Conservation (phyloP, 2,888 invertebrate genomes). For the Drosophila anomelani region DNA sequence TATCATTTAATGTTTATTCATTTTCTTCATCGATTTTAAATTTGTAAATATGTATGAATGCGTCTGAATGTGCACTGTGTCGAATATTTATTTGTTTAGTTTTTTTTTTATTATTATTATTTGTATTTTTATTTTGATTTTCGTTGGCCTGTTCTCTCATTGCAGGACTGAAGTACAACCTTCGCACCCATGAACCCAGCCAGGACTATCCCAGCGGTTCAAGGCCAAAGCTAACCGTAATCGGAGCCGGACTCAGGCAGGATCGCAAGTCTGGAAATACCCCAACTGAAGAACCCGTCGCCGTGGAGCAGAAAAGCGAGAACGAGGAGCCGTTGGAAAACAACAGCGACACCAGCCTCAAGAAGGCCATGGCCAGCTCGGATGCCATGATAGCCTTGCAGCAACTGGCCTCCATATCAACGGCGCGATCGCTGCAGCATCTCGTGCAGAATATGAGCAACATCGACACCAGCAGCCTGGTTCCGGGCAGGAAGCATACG, state of each 20-base stretch:
- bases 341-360: constrained; percentile 25
- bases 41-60: constrained; percentile 31
- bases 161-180: constrained; percentile 64
- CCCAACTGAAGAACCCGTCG: neutral
- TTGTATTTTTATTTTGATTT: constrained; percentile 73
- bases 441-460: constrained; percentile 76
- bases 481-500: constrained; percentile 68
- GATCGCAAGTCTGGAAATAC: neutral
- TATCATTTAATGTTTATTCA: constrained; percentile 27
- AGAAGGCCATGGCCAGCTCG: constrained; percentile 53
- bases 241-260: neutral
- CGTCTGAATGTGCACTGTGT: constrained; percentile 18
- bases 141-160: constrained; percentile 50
- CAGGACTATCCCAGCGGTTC: constrained; percentile 46
- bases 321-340: constrained; percentile 58
- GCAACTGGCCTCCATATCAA: constrained; percentile 83
- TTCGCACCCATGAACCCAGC: constrained; percentile 53
- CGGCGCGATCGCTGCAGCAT: constrained; percentile 75
- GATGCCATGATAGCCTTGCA: constrained; percentile 82
- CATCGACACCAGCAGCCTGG: constrained; percentile 68
- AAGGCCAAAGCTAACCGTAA: constrained; percentile 15
- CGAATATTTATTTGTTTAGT: neutral
- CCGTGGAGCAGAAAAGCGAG: constrained; percentile 45
- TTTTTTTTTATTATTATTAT: constrained; percentile 12
- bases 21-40: neutral